Conservation (phyloP, 2,797 vertebrate species). For the Anguilla anguilla region DNA sequence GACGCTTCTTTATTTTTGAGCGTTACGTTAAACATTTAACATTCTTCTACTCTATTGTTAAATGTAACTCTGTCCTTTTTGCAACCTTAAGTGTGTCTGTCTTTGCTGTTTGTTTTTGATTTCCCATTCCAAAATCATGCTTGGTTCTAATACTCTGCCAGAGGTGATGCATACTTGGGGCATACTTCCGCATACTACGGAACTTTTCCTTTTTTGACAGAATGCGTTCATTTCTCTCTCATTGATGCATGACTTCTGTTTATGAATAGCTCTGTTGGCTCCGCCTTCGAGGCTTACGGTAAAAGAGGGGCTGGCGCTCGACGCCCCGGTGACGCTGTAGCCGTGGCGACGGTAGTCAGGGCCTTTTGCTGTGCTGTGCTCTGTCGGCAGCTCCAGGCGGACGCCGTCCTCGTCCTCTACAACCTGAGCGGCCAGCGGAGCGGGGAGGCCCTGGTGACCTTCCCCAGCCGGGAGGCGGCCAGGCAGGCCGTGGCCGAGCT, state of each 20-base stretch:
- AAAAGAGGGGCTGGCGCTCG: background rate
- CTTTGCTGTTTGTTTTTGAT: background rate
- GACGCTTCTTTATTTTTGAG: background rate
- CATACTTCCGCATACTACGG: too few relatives aligned
- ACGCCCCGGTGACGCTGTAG: background rate
- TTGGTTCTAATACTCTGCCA: background rate
- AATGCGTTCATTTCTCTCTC: background rate
- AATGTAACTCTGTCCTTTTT: background rate
- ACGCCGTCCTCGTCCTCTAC: slow-evolving; percentile 82
- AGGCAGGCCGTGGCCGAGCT: slow-evolving; percentile 77
- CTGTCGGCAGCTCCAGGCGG: slow-evolving; percentile 77
- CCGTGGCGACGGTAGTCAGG: background rate
- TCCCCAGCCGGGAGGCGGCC: slow-evolving; percentile 79
- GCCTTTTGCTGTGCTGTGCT: background rate
- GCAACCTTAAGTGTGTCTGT: background rate
- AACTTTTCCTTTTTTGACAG: background rate
- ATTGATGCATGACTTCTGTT: background rate
- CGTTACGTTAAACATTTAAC: background rate
- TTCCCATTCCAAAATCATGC: background rate
- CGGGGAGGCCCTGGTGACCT: slow-evolving; percentile 84
- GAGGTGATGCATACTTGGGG: background rate
- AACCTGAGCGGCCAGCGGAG: slow-evolving; percentile 87
- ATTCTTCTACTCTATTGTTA: background rate
- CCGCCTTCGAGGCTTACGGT: background rate
- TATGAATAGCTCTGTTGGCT: background rate